These are phyloP conservation scores for Epizoanthus stellaris DNA, from an alignment of 92 coral and sea anemone species.

Conservation along the genomic window DNA sequence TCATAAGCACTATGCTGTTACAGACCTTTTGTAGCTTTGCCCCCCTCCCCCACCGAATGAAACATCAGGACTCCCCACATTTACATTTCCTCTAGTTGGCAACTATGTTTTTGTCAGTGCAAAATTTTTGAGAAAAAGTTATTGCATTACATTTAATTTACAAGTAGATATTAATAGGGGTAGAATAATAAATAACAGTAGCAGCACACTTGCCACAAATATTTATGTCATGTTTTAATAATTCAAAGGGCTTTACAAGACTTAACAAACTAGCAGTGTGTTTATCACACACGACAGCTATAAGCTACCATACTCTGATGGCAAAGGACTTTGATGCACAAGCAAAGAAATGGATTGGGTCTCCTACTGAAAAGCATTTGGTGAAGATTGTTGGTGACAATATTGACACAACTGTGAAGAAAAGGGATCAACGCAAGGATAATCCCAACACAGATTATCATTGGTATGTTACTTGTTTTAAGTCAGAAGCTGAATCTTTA, in stretches of 20 bases:
- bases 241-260: constrained; percentile 44
- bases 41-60: too few relatives aligned
- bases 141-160: neutral
- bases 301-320: constrained; percentile 26
- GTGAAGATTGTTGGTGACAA: constrained; percentile 50
- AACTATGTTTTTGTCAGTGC: too few relatives aligned
- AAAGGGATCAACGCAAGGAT: constrained; percentile 40
- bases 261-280: constrained; percentile 30
- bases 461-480: neutral
- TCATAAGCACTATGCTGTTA: constrained; percentile 14
- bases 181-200: neutral
- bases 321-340: constrained; percentile 49
- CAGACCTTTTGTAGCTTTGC: too few relatives aligned
- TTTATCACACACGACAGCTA: constrained; percentile 20
- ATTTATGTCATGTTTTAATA: neutral
- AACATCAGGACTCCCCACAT: too few relatives aligned
- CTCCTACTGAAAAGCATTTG: constrained; percentile 46
- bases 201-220: neutral
- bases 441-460: constrained; percentile 42
- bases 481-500: too few relatives aligned
- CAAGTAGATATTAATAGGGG: neutral
- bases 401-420: constrained; percentile 35
- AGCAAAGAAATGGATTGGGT: constrained; percentile 46
- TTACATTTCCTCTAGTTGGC: too few relatives aligned
- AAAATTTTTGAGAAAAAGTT: neutral